phyloP scores from a whole-genome alignment of 2,888 invertebrate genomes.

The Nomada lathburiana region DNA sequence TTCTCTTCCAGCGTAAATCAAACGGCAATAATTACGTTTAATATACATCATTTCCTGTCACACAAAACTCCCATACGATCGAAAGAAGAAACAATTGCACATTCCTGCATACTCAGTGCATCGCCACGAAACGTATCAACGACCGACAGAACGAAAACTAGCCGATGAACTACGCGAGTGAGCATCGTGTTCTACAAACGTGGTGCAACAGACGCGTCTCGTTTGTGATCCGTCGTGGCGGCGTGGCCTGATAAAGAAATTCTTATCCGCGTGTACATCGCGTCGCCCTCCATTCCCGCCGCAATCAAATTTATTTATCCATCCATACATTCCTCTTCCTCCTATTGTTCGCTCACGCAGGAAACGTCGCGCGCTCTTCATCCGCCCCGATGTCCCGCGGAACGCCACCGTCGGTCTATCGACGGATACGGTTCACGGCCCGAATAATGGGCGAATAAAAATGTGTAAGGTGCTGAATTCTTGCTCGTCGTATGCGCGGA shows the following conservation, averaged over 20 bases:
- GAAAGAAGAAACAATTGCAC: too few relatives aligned
- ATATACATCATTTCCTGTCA: too few relatives aligned
- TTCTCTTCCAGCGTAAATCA: too few relatives aligned
- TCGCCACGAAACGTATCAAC: too few relatives aligned
- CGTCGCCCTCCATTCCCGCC: background rate
- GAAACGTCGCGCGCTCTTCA: constrained; percentile 13
- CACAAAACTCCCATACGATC: too few relatives aligned
- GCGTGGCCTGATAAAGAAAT: background rate
- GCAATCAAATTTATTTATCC: constrained; percentile 31
- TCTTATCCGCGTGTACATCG: constrained; percentile 9
- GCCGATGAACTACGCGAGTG: too few relatives aligned
- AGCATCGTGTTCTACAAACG: background rate
- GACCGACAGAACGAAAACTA: too few relatives aligned
- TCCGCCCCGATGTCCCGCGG: constrained; percentile 30
- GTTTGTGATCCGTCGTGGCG: constrained; percentile 4
- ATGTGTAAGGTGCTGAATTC: constrained; percentile 50
- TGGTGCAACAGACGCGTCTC: background rate
- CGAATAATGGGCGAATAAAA: constrained; percentile 67
- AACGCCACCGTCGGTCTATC: constrained; percentile 32
- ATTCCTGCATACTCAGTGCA: too few relatives aligned
- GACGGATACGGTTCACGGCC: constrained; percentile 64
- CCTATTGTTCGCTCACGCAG: constrained; percentile 7
- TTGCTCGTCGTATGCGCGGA: constrained; percentile 21
- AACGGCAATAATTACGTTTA: too few relatives aligned
- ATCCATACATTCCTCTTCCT: background rate